Conservation (phyloP, 2,113 vertebrate genomes). For the Puma concolor region DNA sequence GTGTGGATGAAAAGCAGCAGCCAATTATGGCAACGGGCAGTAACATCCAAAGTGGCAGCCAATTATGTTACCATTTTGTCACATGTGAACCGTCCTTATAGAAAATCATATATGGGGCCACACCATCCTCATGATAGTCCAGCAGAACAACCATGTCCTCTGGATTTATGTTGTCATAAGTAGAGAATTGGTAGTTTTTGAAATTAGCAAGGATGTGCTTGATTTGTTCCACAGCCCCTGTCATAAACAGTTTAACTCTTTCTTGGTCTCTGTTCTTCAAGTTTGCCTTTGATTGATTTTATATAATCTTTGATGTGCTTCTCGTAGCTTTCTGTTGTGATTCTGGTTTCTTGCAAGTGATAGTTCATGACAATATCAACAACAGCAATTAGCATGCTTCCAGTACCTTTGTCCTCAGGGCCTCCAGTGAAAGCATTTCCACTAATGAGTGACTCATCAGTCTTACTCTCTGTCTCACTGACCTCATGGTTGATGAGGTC, state of each 20-base stretch:
- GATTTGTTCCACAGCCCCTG: not conserved
- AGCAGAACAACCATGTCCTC: not conserved
- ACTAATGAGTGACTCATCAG: not conserved
- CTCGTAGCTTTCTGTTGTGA: not conserved
- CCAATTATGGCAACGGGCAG: not conserved
- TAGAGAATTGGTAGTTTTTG: not conserved
- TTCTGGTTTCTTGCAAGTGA: not conserved
- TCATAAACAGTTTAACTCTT: not conserved
- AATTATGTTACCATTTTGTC: not conserved
- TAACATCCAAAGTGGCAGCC: not conserved
- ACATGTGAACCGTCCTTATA: not conserved
- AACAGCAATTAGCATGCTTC: not conserved
- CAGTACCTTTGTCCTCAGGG: not conserved
- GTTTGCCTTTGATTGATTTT: not conserved
- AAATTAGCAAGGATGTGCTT: not conserved
- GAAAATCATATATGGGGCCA: not conserved
- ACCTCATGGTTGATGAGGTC: not conserved
- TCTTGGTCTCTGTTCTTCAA: not conserved
- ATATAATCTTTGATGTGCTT: not conserved
- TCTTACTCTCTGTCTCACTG: not conserved
- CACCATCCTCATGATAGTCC: not conserved
- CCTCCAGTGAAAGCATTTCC: not conserved
- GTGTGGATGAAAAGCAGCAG: not conserved
- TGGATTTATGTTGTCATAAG: not conserved
- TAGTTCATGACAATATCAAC: not conserved